These are phyloP conservation scores for Neoaliturus tenellus DNA, from an alignment of 2,888 invertebrate genomes.

Conservation along the genomic window DNA sequence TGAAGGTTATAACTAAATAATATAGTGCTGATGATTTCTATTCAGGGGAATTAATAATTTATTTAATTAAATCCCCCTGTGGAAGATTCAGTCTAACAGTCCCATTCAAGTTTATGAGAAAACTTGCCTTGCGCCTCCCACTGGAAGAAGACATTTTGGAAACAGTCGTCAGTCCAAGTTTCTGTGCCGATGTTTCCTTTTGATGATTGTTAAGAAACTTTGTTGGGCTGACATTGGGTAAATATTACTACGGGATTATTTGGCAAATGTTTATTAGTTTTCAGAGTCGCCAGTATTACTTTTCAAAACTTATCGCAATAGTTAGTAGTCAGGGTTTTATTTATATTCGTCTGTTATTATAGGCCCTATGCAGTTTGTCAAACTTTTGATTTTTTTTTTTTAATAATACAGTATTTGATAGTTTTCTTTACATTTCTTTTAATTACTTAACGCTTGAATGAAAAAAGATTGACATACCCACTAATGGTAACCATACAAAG, in stretches of 20 bases:
- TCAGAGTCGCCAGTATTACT: not conserved
- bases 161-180: slow-evolving; percentile 35
- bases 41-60: too few relatives aligned
- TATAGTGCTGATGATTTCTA: too few relatives aligned
- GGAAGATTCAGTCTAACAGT: not conserved
- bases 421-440: too few relatives aligned
- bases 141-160: slow-evolving; percentile 33
- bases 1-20: not conserved
- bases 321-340: not conserved
- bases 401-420: too few relatives aligned
- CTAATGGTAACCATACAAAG: too few relatives aligned
- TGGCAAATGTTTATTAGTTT: slow-evolving; percentile 27
- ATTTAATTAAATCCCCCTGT: slow-evolving; percentile 17
- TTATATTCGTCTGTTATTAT: not conserved
- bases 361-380: not conserved
- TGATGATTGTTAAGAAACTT: slow-evolving; percentile 35
- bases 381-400: too few relatives aligned
- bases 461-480: too few relatives aligned
- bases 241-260: slow-evolving; percentile 24
- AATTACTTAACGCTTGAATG: too few relatives aligned
- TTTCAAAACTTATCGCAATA: not conserved
- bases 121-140: slow-evolving; percentile 20
- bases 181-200: slow-evolving; percentile 33
- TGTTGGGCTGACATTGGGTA: slow-evolving; percentile 28
- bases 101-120: slow-evolving; percentile 28